Conservation (phyloP, 2,113 vertebrate species). For the Theropithecus gelada region DNA sequence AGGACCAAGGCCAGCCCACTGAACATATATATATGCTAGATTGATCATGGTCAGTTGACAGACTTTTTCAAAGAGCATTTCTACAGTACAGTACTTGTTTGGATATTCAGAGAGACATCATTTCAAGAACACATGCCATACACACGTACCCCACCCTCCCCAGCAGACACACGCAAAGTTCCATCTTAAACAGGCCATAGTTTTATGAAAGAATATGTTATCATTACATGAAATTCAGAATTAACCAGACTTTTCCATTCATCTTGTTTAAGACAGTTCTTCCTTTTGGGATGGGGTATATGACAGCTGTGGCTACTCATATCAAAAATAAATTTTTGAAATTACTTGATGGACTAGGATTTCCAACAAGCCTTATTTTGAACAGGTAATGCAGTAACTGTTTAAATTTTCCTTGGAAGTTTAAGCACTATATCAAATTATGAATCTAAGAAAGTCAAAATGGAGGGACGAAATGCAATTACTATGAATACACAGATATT, state of each 20-base stretch:
- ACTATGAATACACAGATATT: slow-evolving; percentile 62
- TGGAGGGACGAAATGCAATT: slow-evolving; percentile 52
- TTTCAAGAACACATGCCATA: slow-evolving; percentile 62
- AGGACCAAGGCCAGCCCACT: slow-evolving; percentile 43
- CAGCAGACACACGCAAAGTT: slow-evolving; percentile 62
- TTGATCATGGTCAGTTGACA: slow-evolving; percentile 36
- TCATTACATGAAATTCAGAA: slow-evolving; percentile 47
- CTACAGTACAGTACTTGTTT: slow-evolving; percentile 58
- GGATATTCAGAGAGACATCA: slow-evolving; percentile 56
- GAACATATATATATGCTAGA: not conserved
- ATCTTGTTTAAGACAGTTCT: slow-evolving; percentile 62
- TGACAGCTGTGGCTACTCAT: slow-evolving; percentile 50
- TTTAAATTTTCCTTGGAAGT: slow-evolving; percentile 74
- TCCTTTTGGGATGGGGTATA: slow-evolving; percentile 64
- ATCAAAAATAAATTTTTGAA: slow-evolving; percentile 76
- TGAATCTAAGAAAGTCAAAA: slow-evolving; percentile 68
- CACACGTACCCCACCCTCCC: not conserved
- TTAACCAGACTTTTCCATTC: slow-evolving; percentile 38
- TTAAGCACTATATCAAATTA: slow-evolving; percentile 74
- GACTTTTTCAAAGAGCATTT: slow-evolving; percentile 65
- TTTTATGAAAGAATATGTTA: slow-evolving; percentile 16
- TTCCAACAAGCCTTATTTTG: slow-evolving; percentile 79
- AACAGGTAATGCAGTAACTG: slow-evolving; percentile 73
- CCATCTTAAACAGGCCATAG: slow-evolving; percentile 72
- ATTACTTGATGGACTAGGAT: slow-evolving; percentile 80